Percentiles rank a stretch among this genome's conserved stretches.
Evolutionary conservation across 2,888 invertebrate genomes (phyloP).

Genomic region (Drosophila putrida): DNA sequence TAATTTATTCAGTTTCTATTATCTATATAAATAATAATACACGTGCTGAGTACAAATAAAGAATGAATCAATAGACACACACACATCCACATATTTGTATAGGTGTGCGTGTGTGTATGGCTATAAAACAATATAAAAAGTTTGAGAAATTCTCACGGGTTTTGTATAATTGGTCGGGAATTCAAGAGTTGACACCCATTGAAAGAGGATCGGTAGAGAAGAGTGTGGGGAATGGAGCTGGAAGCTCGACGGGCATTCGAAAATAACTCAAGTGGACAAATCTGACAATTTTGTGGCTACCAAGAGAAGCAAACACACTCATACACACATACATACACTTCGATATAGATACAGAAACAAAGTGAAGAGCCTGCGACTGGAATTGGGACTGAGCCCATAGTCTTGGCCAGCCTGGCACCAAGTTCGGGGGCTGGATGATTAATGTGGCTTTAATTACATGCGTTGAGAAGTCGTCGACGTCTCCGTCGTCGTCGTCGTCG

Average conservation of each 20-base stretch:
- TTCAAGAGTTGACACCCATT: constrained; percentile 69
- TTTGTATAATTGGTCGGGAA: constrained; percentile 80
- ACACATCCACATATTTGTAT: constrained; percentile 13
- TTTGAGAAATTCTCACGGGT: constrained; percentile 71
- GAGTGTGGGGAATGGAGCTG: constrained; percentile 8
- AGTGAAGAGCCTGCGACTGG: constrained; percentile 64
- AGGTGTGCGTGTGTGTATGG: constrained; percentile 1
- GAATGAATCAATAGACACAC: constrained; percentile 47
- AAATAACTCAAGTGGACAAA: constrained; percentile 82
- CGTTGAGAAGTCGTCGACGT: constrained; percentile 71
- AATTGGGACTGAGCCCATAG: constrained; percentile 25
- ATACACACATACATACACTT: constrained; percentile 25
- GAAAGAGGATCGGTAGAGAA: constrained; percentile 19
- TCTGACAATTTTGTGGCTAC: constrained; percentile 81
- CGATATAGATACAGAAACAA: constrained; percentile 1
- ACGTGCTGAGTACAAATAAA: constrained; percentile 75
- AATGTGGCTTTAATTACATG: constrained; percentile 85
- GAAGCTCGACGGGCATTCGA: constrained; percentile 65
- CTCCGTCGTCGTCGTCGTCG: constrained; percentile 48
- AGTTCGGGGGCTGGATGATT: constrained; percentile 72
- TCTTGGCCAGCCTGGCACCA: constrained; percentile 13
- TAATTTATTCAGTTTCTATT: constrained; percentile 69
- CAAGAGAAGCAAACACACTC: constrained; percentile 59
- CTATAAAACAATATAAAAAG: constrained; percentile 17
- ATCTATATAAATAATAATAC: constrained; percentile 34